Conservation (phyloP, 2,888 invertebrate species). For the Ochlodes sylvanus region DNA sequence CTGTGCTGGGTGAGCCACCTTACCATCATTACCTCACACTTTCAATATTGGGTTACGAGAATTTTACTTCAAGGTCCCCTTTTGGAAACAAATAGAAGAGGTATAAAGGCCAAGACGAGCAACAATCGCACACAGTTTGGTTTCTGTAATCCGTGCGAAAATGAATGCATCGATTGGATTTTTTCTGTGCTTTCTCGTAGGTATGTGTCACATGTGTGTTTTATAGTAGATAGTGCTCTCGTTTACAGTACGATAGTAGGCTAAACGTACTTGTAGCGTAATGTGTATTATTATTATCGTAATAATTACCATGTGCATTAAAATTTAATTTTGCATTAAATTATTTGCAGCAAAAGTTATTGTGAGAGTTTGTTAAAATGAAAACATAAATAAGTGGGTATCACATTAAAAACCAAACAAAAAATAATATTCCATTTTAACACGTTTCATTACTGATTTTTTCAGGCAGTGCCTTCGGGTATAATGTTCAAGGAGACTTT, state of each 20-base stretch:
- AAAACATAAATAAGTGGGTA: too few relatives aligned
- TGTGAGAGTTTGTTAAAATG: too few relatives aligned
- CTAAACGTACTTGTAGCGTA: too few relatives aligned
- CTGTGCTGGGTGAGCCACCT: conserved; percentile 78
- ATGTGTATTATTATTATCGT: too few relatives aligned
- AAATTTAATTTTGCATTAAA: neutral
- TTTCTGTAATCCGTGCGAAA: conserved; percentile 69
- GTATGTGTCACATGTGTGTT: conserved; percentile 62
- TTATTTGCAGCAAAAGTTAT: too few relatives aligned
- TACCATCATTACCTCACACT: conserved; percentile 81
- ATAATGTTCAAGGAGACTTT: conserved; percentile 68
- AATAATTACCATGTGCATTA: neutral
- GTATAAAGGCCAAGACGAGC: conserved; percentile 81
- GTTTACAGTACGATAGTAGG: neutral
- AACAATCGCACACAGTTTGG: conserved; percentile 75
- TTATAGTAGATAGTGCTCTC: neutral
- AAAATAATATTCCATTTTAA: neutral
- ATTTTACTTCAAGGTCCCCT: conserved; percentile 82
- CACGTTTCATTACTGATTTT: conserved; percentile 39
- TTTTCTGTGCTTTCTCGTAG: conserved; percentile 70
- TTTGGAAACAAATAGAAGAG: conserved; percentile 81
- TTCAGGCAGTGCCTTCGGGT: conserved; percentile 70
- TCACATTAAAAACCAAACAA: too few relatives aligned
- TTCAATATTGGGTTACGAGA: conserved; percentile 84
- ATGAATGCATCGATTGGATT: conserved; percentile 72